Evolutionary conservation across 2,888 invertebrate genomes (phyloP).

Genomic region (Vesta saturnalis): DNA sequence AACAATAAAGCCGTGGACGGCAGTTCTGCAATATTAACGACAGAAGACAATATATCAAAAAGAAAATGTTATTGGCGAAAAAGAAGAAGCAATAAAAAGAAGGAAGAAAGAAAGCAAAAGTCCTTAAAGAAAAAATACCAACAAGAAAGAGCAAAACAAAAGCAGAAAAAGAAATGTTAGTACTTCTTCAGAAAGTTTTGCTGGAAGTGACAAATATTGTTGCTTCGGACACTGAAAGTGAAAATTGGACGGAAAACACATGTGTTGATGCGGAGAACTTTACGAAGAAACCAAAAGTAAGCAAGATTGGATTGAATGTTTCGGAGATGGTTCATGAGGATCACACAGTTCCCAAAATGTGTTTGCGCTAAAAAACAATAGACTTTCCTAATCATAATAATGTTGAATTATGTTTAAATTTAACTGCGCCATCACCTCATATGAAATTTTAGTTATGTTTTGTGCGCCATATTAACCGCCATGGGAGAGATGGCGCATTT

Average conservation of each 20-base stretch:
- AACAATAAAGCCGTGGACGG: neutral
- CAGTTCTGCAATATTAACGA: neutral
- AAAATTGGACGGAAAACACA: no score
- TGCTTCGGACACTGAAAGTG: neutral
- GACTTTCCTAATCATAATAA: neutral
- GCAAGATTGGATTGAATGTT: no score
- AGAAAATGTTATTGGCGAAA: neutral
- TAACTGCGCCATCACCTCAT: no score
- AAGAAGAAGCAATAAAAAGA: neutral
- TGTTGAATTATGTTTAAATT: no score
- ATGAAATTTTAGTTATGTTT: neutral
- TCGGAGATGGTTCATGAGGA: neutral
- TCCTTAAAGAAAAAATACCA: no score
- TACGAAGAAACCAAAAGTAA: no score
- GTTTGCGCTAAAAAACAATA: neutral
- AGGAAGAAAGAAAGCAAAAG: no score
- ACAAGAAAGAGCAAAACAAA: no score
- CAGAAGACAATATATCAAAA: neutral
- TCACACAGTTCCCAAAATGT: neutral
- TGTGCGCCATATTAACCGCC: neutral
- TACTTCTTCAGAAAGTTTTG: no score
- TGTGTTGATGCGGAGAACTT: no score
- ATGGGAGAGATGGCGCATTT: neutral
- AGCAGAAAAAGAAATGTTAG: neutral
- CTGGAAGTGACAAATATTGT: neutral